A percentile compares a stretch with the other conserved stretches of the same genome.
These are phyloP conservation scores for Lumbricus terrestris DNA, from an alignment of 2,888 invertebrate species.

Conservation along the genomic window DNA sequence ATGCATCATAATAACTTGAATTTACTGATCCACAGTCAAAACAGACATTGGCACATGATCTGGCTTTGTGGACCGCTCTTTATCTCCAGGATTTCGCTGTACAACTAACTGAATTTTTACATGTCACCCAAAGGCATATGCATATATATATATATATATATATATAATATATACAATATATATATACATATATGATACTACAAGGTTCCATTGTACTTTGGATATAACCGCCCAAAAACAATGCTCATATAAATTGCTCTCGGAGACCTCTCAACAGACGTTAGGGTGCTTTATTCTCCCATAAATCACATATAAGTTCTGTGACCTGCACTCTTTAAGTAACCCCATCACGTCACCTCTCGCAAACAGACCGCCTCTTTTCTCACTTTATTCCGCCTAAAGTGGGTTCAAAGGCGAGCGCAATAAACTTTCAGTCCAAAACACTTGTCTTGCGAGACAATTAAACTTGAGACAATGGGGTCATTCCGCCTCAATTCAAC, in stretches of 20 bases:
- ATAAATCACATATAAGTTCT: neutral
- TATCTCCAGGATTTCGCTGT: no score
- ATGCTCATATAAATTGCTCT: neutral
- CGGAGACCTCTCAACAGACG: neutral
- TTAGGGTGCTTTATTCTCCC: neutral
- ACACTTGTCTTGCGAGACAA: neutral
- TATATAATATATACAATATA: no score
- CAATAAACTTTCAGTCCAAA: neutral
- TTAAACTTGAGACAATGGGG: neutral
- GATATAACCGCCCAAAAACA: neutral
- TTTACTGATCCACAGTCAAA: no score
- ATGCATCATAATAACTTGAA: no score
- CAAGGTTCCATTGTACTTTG: neutral
- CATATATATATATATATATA: no score
- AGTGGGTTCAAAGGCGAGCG: neutral
- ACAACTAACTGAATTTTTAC: no score
- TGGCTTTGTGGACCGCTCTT: no score
- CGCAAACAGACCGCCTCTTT: neutral
- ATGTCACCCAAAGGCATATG: no score
- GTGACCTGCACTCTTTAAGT: neutral
- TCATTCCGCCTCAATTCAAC: no score
- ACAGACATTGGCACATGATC: no score
- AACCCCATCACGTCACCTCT: neutral
- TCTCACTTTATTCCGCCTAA: neutral
- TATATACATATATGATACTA: no score